A percentile compares a stretch with the other conserved stretches of the same genome.
phyloP scores from a whole-genome alignment of 2,888 invertebrate genomes.

The Brachyptera putata region DNA sequence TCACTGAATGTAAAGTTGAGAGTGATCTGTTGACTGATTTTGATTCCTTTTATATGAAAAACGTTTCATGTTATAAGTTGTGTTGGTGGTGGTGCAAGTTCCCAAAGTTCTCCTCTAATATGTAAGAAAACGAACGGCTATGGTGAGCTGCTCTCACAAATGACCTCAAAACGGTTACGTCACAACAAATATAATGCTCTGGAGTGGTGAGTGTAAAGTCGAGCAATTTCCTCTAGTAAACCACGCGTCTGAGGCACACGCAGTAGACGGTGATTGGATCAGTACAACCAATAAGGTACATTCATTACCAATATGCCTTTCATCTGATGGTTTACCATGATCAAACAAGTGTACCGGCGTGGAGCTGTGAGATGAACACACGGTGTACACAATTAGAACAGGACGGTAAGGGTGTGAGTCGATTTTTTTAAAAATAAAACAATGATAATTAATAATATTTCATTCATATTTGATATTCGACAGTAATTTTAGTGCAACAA shows the following conservation, averaged over 20 bases:
- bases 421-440: no score
- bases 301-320: not conserved
- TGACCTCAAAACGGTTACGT: slow-evolving; percentile 19
- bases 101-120: slow-evolving; percentile 1
- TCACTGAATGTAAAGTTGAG: not conserved
- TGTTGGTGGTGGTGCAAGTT: not conserved
- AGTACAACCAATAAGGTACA: not conserved
- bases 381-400: no score
- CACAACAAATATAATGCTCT: not conserved
- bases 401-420: no score
- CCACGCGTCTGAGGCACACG: not conserved
- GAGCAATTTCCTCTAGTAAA: slow-evolving; percentile 4
- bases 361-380: no score
- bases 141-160: slow-evolving; percentile 2
- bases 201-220: not conserved
- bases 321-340: no score
- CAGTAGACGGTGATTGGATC: no score
- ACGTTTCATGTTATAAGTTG: slow-evolving; percentile 5
- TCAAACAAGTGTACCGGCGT: no score
- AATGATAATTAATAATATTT: no score
- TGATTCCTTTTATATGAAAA: slow-evolving; percentile 9
- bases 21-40: slow-evolving; percentile 8
- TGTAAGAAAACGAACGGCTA: not conserved
- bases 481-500: no score
- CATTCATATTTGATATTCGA: no score